Percentiles rank a stretch among this genome's conserved stretches.
These are phyloP conservation scores for Apamea anceps DNA, from an alignment of 2,888 invertebrate genomes.

Conservation along the genomic window DNA sequence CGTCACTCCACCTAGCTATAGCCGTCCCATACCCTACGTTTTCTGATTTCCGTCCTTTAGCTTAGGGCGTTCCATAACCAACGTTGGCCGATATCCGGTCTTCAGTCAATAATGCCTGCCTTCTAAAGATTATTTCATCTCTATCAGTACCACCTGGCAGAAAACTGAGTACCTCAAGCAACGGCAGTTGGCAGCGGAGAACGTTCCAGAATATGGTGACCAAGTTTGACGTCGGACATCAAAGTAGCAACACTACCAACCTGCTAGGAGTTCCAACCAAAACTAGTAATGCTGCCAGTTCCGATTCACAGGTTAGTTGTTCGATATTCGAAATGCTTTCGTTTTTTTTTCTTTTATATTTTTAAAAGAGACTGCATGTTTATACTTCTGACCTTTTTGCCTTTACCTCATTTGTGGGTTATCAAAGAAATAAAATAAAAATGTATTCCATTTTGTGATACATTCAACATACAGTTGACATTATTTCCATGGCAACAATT, in stretches of 20 bases:
- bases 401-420: not conserved
- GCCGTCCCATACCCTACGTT: not conserved
- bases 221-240: slow-evolving; percentile 81
- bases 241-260: slow-evolving; percentile 69
- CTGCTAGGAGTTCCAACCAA: slow-evolving; percentile 78
- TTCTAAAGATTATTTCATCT: slow-evolving; percentile 65
- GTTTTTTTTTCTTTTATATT: not conserved
- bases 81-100: not conserved
- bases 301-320: slow-evolving; percentile 88
- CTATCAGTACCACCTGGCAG: slow-evolving; percentile 84
- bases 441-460: not conserved
- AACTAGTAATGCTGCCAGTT: slow-evolving; percentile 78
- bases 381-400: not conserved
- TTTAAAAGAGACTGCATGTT: not conserved
- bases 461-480: not conserved
- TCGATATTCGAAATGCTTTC: slow-evolving; percentile 12
- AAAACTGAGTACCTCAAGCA: slow-evolving; percentile 86
- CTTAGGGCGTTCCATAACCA: not conserved
- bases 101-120: slow-evolving; percentile 3
- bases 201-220: slow-evolving; percentile 90
- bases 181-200: slow-evolving; percentile 90
- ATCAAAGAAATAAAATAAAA: not conserved
- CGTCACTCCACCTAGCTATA: not conserved
- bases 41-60: not conserved
- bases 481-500: not conserved